Evolutionary conservation across 2,797 vertebrate genomes (phyloP), one percentile per base, ranked within the genome.

Genomic region (Sylvilagus floridanus): DNA sequence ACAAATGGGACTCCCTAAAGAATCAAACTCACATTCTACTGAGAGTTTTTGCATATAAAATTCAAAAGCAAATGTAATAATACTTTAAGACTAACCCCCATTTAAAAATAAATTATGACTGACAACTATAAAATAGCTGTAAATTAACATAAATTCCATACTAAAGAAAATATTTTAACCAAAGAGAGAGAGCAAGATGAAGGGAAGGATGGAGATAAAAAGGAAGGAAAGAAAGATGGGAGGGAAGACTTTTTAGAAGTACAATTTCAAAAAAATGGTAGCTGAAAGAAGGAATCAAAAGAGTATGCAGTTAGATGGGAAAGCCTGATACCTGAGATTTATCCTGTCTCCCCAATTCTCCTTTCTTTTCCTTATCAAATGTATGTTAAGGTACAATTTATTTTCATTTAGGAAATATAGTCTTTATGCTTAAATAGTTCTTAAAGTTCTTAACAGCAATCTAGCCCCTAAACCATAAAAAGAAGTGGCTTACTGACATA

Each of bases 351-450:
- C 52, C 4, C 6, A 32, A 65, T 37, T 62, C 69, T 54, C 5
- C 24, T 75, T 83, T 71, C 5, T 73, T 69, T 87, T 88, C 8
- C 35, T 88, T 54, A 90, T 50, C 30, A 84, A 79, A 84, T 7
- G 24, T 63, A 21, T 66, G 69, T 72, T 52, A 57, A 88, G 94
- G 69, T 4, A 72, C 32, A 69, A 54, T 26, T 81, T 76, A 47
- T 84, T 85, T 95, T 42, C 76, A 90, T 92, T 93, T 88, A 92
- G 63, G 19, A 94, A 94, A 96, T 78, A 60, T 0, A 14, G 24
- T 69, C 30, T 92, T 77, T 79, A 57, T 78, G 35, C 26, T 63
- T 94, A 81, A 92, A 88, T 22, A 92, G 22, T 73, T 78, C 68
- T 89, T 62, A 71, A 91, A 94, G 52, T 73, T 93, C 28, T 71